Conservation (phyloP, 2,797 vertebrate genomes). For the Pampus argenteus region DNA sequence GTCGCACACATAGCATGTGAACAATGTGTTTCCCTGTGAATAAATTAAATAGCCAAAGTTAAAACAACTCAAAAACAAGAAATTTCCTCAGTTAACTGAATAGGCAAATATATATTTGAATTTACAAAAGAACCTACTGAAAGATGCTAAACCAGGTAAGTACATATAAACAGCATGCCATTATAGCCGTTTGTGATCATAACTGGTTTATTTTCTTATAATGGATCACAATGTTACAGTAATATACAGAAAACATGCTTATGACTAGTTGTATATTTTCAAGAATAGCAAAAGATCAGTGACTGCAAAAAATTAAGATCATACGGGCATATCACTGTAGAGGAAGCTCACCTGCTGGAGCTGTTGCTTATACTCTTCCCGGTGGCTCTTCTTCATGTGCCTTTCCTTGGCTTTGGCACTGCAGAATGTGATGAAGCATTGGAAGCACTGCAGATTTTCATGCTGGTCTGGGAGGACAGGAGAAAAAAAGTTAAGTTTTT, state of each 20-base stretch:
- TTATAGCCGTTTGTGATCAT: background rate
- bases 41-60: background rate
- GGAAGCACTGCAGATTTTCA: constrained; percentile 89
- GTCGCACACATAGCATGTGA: constrained; percentile 89
- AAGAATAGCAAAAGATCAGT: background rate
- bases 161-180: background rate
- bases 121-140: background rate
- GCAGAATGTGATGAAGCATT: constrained; percentile 91
- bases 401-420: constrained; percentile 90
- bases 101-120: too few relatives aligned
- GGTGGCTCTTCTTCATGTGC: constrained; percentile 90
- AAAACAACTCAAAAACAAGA: background rate
- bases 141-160: background rate
- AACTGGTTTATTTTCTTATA: background rate
- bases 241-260: background rate
- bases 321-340: background rate
- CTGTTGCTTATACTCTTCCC: constrained; percentile 89
- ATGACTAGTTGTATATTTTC: background rate
- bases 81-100: background rate
- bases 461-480: constrained; percentile 81
- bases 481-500: background rate
- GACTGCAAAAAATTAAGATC: background rate
- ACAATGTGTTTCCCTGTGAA: constrained; percentile 85
- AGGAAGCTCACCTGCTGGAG: constrained; percentile 82
- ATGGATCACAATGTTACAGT: background rate